Evolutionary conservation across 2,113 vertebrate species (phyloP).

Genomic region (Spheniscus mendiculus): DNA sequence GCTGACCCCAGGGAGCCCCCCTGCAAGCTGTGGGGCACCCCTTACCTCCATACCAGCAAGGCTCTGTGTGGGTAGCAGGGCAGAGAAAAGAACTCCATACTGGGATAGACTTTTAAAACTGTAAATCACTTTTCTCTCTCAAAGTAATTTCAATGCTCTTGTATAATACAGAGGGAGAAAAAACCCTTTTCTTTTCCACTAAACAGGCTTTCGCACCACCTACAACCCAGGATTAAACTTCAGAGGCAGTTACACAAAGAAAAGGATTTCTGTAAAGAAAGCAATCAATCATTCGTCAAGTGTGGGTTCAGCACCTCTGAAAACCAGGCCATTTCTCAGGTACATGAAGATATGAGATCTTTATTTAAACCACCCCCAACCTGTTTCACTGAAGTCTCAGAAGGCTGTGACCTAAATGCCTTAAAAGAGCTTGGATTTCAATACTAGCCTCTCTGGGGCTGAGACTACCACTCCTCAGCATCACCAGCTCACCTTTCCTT

Average conservation of each 20-base stretch:
- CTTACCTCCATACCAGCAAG: background rate
- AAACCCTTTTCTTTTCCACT: background rate
- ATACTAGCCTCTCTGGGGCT: background rate
- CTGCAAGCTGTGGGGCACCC: accelerated
- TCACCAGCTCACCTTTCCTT: background rate
- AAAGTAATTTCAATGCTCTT: slow-evolving; percentile 3
- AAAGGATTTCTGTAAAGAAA: slow-evolving; percentile 48
- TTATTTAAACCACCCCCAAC: slow-evolving; percentile 49
- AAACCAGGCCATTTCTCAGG: slow-evolving; percentile 52
- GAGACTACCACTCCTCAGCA: background rate
- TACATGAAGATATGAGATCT: slow-evolving; percentile 27
- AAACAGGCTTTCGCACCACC: slow-evolving; percentile 60
- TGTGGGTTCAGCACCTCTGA: slow-evolving; percentile 63
- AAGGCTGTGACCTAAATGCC: slow-evolving; percentile 14
- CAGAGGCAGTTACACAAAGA: slow-evolving; percentile 25
- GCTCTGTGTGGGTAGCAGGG: background rate
- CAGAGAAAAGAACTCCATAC: background rate
- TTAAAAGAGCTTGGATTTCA: background rate
- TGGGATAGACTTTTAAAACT: background rate
- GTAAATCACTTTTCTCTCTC: background rate
- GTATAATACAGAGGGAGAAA: slow-evolving; percentile 11
- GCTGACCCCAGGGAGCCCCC: background rate
- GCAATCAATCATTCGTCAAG: slow-evolving; percentile 51
- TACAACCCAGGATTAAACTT: slow-evolving; percentile 54
- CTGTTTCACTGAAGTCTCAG: background rate